Evolutionary conservation across 2,113 vertebrate species (phyloP), one percentile per base, ranked within the genome.

Genomic region (Seriola aureovittata): DNA sequence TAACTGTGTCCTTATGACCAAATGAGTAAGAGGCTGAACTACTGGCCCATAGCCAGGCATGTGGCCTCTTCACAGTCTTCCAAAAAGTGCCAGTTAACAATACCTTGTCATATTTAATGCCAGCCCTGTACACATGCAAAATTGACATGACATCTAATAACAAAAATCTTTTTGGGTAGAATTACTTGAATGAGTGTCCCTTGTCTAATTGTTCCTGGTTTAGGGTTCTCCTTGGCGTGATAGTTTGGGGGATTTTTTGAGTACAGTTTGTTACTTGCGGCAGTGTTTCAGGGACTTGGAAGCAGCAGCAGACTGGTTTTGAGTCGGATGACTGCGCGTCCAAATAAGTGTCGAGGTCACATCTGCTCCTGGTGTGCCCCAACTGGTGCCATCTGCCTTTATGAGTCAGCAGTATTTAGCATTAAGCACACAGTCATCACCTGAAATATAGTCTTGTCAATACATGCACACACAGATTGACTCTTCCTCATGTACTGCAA

Each of bases 301-400:
- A 58, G 72, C 76, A 71, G 75, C 84, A 71, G 75, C 84, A 68
- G 70, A 44, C 62, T 59, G 78, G 68, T 77, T 80, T 66, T 79
- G 48, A 77, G 52, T 70, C 64, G 64, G 81, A 80, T 84, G 84
- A 87, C 81, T 79, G 52, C 71, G 55, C 69, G 69, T 82, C n/a
- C 42, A 81, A 78, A 76, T 78, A 60, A 50, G 50, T 81, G 80
- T 81, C 71, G 48, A 88, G 89, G 85, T 87, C 90, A 92, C 86
- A 88, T 91, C 93, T 92, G 91, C 78, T 85, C 72, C 71, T 75
- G 80, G 62, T 86, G 84, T 81, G 73, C 64, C 81, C 78, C 42
- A 36, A 80, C 77, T 25, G 80, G 78, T 67, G 80, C 92, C 91
- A 90, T 93, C 89, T 94, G 92, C 79, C 89, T 71, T 65, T 52